These are phyloP conservation scores for Amazona vittata DNA, from an alignment of 2,113 vertebrate genomes.

Conservation along the genomic window DNA sequence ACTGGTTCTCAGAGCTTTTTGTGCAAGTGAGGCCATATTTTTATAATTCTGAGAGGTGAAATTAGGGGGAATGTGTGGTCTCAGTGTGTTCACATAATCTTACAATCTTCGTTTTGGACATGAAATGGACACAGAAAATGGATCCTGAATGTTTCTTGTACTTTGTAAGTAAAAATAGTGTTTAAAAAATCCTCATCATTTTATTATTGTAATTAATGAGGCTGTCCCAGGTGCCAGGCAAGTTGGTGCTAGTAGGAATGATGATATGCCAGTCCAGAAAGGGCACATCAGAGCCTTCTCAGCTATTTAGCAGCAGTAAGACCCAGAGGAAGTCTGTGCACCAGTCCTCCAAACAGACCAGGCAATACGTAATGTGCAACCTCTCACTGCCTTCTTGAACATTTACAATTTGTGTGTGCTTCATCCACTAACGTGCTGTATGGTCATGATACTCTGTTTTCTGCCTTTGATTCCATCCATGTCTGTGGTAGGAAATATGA, in stretches of 20 bases:
- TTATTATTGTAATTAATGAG: background rate
- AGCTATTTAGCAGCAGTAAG: background rate
- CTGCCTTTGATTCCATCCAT: background rate
- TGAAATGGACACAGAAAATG: background rate
- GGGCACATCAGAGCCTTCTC: background rate
- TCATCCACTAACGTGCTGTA: background rate
- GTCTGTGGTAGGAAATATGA: background rate
- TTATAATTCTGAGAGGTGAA: background rate
- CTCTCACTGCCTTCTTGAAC: background rate
- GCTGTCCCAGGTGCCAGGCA: background rate
- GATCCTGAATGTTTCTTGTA: background rate
- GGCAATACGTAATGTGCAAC: background rate
- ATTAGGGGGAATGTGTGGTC: background rate
- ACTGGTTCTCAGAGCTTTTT: background rate
- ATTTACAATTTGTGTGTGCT: background rate
- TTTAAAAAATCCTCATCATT: background rate
- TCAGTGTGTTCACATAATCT: background rate
- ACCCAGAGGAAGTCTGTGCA: background rate
- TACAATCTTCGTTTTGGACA: background rate
- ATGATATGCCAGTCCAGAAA: background rate
- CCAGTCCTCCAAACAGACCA: background rate
- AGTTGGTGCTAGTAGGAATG: background rate
- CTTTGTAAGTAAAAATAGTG: background rate
- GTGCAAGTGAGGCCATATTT: background rate
- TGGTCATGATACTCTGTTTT: background rate